Conservation (phyloP, 2,113 vertebrate genomes). For the Bubalus kerabau region DNA sequence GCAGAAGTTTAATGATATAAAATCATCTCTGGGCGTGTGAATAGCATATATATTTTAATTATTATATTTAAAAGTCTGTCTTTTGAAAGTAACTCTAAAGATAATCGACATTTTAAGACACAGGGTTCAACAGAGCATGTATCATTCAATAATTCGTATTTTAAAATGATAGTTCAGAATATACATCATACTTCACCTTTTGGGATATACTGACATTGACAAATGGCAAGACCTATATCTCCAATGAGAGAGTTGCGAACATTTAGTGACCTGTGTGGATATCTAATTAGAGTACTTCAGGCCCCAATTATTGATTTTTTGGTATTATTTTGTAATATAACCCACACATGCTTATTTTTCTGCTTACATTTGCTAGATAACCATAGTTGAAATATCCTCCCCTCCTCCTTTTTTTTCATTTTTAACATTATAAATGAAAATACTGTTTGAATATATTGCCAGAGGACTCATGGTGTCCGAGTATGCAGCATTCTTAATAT, state of each 20-base stretch:
- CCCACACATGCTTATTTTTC: constrained; percentile 34
- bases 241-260: not conserved
- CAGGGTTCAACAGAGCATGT: constrained; percentile 33
- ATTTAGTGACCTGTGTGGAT: not conserved
- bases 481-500: not conserved
- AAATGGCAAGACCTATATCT: not conserved
- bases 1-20: constrained; percentile 70
- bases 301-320: not conserved
- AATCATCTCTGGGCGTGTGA: constrained; percentile 59
- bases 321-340: not conserved
- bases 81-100: constrained; percentile 49
- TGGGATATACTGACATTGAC: not conserved
- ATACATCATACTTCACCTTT: not conserved
- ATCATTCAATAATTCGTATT: constrained; percentile 42
- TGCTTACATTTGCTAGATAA: not conserved
- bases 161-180: constrained; percentile 11
- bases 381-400: not conserved
- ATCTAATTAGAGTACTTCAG: constrained; percentile 19
- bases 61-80: constrained; percentile 36
- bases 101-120: constrained; percentile 37
- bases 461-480: not conserved
- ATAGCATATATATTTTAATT: constrained; percentile 55
- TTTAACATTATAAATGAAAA: constrained; percentile 35
- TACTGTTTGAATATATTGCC: not conserved
- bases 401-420: not conserved